A percentile compares a stretch with the other conserved stretches of the same genome.
phyloP scores from a whole-genome alignment of 2,113 vertebrate genomes.

The Hippopotamus amphibius region DNA sequence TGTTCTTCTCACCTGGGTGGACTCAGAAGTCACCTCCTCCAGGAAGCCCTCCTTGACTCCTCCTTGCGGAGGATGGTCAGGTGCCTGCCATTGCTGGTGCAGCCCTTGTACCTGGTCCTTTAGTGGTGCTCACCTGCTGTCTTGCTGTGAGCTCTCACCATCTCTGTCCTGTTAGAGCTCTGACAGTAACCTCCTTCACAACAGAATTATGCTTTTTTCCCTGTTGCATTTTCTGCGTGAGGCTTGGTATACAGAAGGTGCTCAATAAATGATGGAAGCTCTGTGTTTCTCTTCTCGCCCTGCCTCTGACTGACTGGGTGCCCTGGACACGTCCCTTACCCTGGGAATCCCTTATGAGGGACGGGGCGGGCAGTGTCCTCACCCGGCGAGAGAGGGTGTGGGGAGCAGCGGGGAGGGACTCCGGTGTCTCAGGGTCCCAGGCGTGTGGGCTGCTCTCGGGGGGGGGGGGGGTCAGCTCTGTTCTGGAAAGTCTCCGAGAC shows the following conservation, averaged over 20 bases:
- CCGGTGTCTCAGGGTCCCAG: background rate
- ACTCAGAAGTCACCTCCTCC: background rate
- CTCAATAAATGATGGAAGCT: background rate
- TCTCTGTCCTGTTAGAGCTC: background rate
- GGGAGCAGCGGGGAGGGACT: background rate
- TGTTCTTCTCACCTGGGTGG: no score
- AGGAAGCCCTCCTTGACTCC: background rate
- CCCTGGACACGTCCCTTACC: background rate
- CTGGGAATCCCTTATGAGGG: background rate
- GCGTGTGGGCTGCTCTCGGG: background rate
- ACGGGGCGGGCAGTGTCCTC: background rate
- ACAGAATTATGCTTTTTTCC: background rate
- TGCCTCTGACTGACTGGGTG: background rate
- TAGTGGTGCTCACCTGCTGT: background rate
- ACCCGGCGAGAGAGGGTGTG: fast-evolving
- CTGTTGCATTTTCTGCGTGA: background rate
- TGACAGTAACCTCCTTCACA: background rate
- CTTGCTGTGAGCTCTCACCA: no score
- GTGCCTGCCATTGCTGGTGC: background rate
- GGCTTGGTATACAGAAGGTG: background rate
- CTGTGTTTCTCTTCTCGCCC: background rate
- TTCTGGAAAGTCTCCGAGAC: background rate
- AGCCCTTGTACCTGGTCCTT: background rate
- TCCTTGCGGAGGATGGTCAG: background rate
- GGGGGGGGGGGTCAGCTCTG: background rate